Evolutionary conservation across 2,888 invertebrate genomes (phyloP).

Genomic region (Machimus atricapillus): DNA sequence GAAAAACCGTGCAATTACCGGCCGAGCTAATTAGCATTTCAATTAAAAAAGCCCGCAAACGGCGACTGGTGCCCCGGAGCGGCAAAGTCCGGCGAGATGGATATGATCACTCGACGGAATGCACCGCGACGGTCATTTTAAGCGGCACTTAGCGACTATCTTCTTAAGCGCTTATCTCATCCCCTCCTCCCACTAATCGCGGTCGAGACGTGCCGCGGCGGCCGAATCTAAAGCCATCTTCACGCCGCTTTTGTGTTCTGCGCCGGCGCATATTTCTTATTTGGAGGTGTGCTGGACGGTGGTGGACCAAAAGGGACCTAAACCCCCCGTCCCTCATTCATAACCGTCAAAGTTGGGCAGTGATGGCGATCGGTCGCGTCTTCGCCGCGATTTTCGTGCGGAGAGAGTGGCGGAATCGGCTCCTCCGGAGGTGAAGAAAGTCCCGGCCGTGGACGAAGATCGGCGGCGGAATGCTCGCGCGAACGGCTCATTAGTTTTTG

Average conservation of each 20-base stretch:
- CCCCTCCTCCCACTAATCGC: conserved; percentile 15
- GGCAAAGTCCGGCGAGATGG: background rate
- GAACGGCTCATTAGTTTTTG: conserved; percentile 20
- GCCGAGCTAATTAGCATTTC: background rate
- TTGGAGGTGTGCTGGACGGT: background rate
- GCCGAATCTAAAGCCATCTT: conserved; percentile 3
- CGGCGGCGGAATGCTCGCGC: background rate
- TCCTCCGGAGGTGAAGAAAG: background rate
- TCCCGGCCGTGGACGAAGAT: background rate
- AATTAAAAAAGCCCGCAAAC: background rate
- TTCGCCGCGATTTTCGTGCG: background rate
- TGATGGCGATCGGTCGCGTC: background rate
- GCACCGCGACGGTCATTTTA: background rate
- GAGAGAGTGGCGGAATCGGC: background rate
- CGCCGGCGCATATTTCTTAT: background rate
- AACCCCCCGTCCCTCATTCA: background rate
- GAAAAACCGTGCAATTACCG: background rate
- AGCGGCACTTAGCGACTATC: conserved; percentile 25
- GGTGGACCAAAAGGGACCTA: background rate
- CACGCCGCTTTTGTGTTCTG: background rate
- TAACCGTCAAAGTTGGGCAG: background rate
- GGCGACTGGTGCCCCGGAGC: background rate
- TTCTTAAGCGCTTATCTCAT: background rate
- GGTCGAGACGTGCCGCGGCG: background rate
- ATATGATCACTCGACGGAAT: background rate